Conservation (phyloP, 2,888 invertebrate genomes). For the Tridacna gigas region DNA sequence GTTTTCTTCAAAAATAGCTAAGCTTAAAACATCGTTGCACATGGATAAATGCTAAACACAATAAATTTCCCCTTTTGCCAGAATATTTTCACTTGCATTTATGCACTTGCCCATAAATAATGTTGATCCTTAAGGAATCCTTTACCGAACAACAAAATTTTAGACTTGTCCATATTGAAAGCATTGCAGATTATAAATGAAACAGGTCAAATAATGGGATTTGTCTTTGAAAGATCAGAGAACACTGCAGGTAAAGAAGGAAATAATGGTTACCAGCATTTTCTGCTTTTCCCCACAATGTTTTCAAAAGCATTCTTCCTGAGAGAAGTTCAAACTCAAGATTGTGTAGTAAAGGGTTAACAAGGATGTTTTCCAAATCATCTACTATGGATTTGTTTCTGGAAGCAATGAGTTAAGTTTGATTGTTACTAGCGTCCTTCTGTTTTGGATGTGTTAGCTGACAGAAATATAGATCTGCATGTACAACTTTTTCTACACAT, state of each 20-base stretch:
- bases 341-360: neutral
- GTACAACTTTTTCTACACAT: constrained; percentile 88
- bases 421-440: neutral
- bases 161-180: no score
- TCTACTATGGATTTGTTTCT: neutral
- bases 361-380: neutral
- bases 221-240: no score
- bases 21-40: neutral
- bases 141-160: no score
- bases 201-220: no score
- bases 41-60: neutral
- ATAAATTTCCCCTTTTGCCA: neutral
- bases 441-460: constrained; percentile 72
- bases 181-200: no score
- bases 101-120: neutral
- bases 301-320: neutral
- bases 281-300: neutral
- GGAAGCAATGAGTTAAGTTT: neutral
- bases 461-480: constrained; percentile 83
- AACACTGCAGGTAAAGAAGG: neutral
- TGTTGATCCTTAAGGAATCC: no score
- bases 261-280: neutral
- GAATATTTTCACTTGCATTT: neutral
- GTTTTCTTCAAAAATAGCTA: no score
- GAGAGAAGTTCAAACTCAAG: neutral